Percentiles rank a stretch among this genome's conserved stretches.
These are phyloP conservation scores for Albula glossodonta DNA, from an alignment of 2,113 vertebrate species.

Conservation along the genomic window DNA sequence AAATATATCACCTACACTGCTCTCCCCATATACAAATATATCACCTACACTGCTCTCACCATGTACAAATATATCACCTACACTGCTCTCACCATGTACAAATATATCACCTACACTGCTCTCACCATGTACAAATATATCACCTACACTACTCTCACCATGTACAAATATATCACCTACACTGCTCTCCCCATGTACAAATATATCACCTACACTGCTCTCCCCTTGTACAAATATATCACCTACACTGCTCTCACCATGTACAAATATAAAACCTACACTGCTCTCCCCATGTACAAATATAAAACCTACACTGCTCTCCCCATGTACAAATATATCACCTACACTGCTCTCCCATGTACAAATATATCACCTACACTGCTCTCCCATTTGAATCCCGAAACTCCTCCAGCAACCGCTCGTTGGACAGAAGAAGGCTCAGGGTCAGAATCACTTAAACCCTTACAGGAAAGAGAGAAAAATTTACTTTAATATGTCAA, in stretches of 20 bases:
- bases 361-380: conserved; percentile 70
- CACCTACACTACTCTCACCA: too few species aligned
- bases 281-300: too few species aligned
- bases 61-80: too few species aligned
- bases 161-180: too few species aligned
- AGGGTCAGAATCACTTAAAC: conserved; percentile 91
- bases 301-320: conserved; percentile 78
- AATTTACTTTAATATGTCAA: conserved; percentile 54
- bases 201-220: conserved; percentile 76
- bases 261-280: too few species aligned
- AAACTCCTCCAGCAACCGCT: conserved; percentile 85
- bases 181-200: too few species aligned
- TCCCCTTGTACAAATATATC: conserved; percentile 63
- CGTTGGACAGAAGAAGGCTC: conserved; percentile 86
- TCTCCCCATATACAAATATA: conserved; percentile 68
- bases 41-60: too few species aligned
- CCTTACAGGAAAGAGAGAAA: conserved; percentile 76
- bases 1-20: conserved; percentile 72
- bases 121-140: conserved; percentile 63
- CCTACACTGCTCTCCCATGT: too few species aligned
- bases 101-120: conserved; percentile 75
- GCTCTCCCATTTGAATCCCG: conserved; percentile 93
- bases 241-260: too few species aligned
- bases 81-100: too few species aligned
- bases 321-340: conserved; percentile 57